Percentiles rank a stretch among this genome's conserved stretches.
Evolutionary conservation across 2,888 invertebrate species (phyloP).

Genomic region (Lepetodrilus schrolli): DNA sequence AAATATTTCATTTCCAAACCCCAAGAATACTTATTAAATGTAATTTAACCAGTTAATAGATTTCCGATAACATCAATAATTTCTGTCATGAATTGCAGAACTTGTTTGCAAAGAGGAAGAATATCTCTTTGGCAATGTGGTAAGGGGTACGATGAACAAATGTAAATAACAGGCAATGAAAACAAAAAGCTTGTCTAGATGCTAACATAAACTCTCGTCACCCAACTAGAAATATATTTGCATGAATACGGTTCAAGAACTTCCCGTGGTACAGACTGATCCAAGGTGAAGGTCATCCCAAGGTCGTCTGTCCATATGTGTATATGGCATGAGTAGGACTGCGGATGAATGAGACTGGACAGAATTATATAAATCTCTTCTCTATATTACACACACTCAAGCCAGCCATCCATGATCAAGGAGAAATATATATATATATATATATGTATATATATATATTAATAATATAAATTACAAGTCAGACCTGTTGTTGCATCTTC

Average conservation of each 20-base stretch:
- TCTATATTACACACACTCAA: constrained; percentile 25
- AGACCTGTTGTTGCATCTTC: constrained; percentile 13
- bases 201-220: constrained; percentile 21
- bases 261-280: constrained; percentile 21
- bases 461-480: constrained; percentile 20
- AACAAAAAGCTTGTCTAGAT: constrained; percentile 1
- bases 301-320: constrained; percentile 11
- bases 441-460: no score
- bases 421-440: not conserved
- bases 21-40: not conserved
- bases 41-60: not conserved
- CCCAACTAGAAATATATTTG: constrained; percentile 5
- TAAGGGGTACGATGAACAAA: not conserved
- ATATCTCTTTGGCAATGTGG: constrained; percentile 6
- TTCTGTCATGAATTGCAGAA: constrained; percentile 5
- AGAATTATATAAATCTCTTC: constrained; percentile 19
- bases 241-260: constrained; percentile 14
- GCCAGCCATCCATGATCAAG: constrained; percentile 23
- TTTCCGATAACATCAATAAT: not conserved
- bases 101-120: not conserved
- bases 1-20: constrained; percentile 7
- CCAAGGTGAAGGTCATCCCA: constrained; percentile 12
- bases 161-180: not conserved
- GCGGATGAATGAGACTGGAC: constrained; percentile 24
- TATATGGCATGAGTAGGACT: not conserved